phyloP scores from a whole-genome alignment of 2,888 invertebrate genomes.

The Ecdyonurus torrentis region DNA sequence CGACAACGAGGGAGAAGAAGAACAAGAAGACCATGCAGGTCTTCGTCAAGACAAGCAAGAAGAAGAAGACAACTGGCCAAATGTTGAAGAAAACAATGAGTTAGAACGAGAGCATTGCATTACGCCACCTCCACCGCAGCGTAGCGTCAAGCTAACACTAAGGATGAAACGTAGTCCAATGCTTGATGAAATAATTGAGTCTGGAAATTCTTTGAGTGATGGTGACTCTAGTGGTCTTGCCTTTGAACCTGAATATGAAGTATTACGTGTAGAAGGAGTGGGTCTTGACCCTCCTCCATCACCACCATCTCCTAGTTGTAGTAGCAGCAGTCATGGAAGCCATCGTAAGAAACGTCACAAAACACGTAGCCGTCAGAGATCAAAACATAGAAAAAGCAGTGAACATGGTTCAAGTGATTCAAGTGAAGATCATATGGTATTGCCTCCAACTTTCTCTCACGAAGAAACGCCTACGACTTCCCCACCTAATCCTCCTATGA shows the following conservation, averaged over 20 bases:
- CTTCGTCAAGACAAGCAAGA: not conserved
- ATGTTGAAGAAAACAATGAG: conserved; percentile 17
- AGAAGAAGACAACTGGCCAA: not conserved
- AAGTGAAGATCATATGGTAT: not conserved
- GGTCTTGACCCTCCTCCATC: conserved; percentile 24
- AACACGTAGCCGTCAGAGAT: conserved; percentile 19
- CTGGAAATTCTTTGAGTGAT: conserved; percentile 50
- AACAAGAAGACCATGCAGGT: not conserved
- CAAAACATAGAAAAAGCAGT: not conserved
- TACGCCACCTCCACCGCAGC: conserved; percentile 14
- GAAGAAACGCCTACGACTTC: not conserved
- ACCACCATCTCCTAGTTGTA: conserved; percentile 8
- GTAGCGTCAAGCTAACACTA: conserved; percentile 53
- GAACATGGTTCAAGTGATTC: not conserved
- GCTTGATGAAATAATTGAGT: conserved; percentile 67
- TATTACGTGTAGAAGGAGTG: conserved; percentile 64
- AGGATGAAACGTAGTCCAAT: conserved; percentile 78
- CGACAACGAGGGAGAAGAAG: conserved; percentile 25
- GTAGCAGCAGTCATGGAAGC: conserved; percentile 28
- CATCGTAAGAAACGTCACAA: conserved; percentile 44
- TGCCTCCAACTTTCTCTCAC: not conserved
- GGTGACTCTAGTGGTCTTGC: conserved; percentile 30
- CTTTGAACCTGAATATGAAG: conserved; percentile 60
- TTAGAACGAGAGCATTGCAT: not conserved
- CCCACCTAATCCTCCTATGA: conserved; percentile 42